A percentile compares a stretch with the other conserved stretches of the same genome.
Conservation (phyloP, 2,888 invertebrate genomes). For the Stegophylla sp. region DNA sequence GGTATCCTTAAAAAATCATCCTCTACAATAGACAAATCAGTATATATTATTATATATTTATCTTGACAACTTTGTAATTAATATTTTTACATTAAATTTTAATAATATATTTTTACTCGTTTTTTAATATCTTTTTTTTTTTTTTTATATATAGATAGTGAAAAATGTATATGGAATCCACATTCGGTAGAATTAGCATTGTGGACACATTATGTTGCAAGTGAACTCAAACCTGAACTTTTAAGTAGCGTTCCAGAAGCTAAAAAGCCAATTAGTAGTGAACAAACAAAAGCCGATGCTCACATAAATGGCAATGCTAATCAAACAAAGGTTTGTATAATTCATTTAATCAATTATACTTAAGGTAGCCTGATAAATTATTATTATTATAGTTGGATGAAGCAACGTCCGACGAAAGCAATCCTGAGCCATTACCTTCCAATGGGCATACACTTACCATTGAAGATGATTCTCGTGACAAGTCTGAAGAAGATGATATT, state of each 20-base stretch:
- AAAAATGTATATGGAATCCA: slow-evolving; percentile 68
- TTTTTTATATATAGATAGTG: slow-evolving; percentile 62
- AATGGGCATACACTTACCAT: slow-evolving; percentile 65
- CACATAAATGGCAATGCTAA: slow-evolving; percentile 62
- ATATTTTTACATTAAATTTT: neutral
- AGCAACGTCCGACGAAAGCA: slow-evolving; percentile 76
- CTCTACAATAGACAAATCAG: too few species aligned
- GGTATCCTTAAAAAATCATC: too few species aligned
- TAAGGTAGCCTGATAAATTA: neutral
- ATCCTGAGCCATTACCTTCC: slow-evolving; percentile 70
- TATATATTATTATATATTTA: neutral
- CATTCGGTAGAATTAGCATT: slow-evolving; percentile 86
- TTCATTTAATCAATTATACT: neutral
- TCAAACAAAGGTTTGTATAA: slow-evolving; percentile 54
- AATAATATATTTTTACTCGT: neutral
- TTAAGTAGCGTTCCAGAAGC: slow-evolving; percentile 75
- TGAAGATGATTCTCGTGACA: slow-evolving; percentile 78
- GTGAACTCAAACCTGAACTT: slow-evolving; percentile 83
- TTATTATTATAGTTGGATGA: slow-evolving; percentile 63
- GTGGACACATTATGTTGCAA: slow-evolving; percentile 90
- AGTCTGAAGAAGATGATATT: slow-evolving; percentile 65
- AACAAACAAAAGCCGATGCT: slow-evolving; percentile 47
- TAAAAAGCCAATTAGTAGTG: slow-evolving; percentile 54
- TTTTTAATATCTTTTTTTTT: neutral
- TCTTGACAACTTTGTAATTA: neutral